Evolutionary conservation across 2,888 invertebrate species (phyloP).

Genomic region (Phyllotreta cruciferae): DNA sequence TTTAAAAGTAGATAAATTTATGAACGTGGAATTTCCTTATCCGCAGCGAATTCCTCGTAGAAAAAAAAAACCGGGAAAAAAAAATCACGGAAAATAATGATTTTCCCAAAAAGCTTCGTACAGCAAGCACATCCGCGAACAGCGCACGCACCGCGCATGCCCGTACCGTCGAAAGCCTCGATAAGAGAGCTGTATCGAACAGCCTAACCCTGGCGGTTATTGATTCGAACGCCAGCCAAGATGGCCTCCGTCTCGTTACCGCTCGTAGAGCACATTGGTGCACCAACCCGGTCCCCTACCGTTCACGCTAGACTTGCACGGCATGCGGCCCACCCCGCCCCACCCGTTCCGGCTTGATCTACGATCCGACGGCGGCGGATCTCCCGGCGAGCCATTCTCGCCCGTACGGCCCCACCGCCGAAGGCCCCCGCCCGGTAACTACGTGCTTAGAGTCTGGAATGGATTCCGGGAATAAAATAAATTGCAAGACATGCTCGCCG

Average conservation of each 20-base stretch:
- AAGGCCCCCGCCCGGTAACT: constrained; percentile 44
- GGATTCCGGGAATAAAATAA: constrained; percentile 61
- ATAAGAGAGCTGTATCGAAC: constrained; percentile 54
- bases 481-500: constrained; percentile 57
- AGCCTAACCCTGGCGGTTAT: constrained; percentile 53
- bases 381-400: constrained; percentile 37
- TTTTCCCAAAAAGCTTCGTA: constrained; percentile 26
- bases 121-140: constrained; percentile 8
- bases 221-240: constrained; percentile 55
- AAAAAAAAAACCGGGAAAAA: constrained; percentile 3
- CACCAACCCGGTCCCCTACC: constrained; percentile 50
- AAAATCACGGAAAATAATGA: constrained; percentile 29
- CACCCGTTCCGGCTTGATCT: constrained; percentile 51
- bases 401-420: constrained; percentile 31
- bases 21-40: too few species aligned
- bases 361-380: constrained; percentile 52
- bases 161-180: constrained; percentile 17
- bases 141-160: constrained; percentile 29
- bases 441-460: constrained; percentile 58
- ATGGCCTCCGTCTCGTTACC: constrained; percentile 57
- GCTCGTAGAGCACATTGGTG: constrained; percentile 55
- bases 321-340: constrained; percentile 43
- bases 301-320: constrained; percentile 51
- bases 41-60: too few species aligned
- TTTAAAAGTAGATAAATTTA: too few species aligned